Conservation (phyloP, 1,140 invertebrate genomes). For the Lineus longissimus region DNA sequence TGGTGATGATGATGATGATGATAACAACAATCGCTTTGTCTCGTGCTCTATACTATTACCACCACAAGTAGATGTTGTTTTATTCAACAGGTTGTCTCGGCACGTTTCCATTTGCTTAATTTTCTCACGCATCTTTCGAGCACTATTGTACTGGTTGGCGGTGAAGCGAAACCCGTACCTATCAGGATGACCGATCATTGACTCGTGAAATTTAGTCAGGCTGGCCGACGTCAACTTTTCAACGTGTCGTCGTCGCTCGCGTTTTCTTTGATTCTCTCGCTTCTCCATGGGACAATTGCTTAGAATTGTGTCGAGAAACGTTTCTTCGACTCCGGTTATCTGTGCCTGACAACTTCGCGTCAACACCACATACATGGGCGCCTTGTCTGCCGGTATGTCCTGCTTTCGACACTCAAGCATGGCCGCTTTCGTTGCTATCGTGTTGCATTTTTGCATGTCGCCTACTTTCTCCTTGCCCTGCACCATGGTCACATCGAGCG, state of each 20-base stretch:
- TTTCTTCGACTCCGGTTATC: neutral
- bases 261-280: neutral
- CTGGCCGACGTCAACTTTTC: neutral
- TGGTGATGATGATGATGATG: too few relatives aligned
- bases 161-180: neutral
- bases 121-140: neutral
- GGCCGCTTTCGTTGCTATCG: neutral
- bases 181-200: neutral
- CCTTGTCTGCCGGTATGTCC: neutral
- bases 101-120: too few relatives aligned
- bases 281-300: neutral
- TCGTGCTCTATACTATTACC: too few relatives aligned
- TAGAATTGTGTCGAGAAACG: neutral
- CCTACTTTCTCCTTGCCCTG: conserved; percentile 3
- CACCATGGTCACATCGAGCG: neutral
- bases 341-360: neutral
- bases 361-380: neutral
- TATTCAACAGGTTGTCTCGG: too few relatives aligned
- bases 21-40: too few relatives aligned
- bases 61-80: too few relatives aligned
- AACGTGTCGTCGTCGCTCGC: neutral
- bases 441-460: neutral
- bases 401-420: neutral
- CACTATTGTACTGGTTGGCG: neutral
- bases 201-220: neutral